phyloP scores from a whole-genome alignment of 2,113 vertebrate species.

The Sigmodon hispidus region DNA sequence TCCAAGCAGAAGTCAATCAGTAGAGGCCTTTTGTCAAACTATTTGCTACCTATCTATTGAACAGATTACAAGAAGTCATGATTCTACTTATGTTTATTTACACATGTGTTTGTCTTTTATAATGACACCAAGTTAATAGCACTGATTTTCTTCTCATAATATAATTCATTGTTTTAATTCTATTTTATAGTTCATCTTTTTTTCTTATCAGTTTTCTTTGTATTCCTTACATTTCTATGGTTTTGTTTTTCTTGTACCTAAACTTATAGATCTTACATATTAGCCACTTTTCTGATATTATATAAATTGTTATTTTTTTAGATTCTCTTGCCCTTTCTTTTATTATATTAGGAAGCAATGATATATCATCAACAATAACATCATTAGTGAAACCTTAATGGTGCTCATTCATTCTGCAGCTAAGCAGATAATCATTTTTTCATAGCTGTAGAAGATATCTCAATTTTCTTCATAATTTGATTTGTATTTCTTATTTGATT shows the following conservation, averaged over 20 bases:
- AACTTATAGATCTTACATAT: not conserved
- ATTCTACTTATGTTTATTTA: not conserved
- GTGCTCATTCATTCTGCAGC: not conserved
- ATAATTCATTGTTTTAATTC: not conserved
- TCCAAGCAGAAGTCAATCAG: not conserved
- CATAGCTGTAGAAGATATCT: not conserved
- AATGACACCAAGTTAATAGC: not conserved
- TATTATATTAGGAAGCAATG: not conserved
- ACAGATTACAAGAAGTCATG: not conserved
- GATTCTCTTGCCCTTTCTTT: not conserved
- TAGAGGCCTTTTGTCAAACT: not conserved
- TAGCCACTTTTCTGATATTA: not conserved
- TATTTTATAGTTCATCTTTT: not conserved
- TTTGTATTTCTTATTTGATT: slow-evolving; percentile 22
- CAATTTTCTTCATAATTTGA: not conserved
- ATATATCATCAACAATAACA: not conserved
- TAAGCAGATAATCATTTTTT: not conserved
- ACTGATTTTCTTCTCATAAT: not conserved
- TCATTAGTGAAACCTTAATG: not conserved
- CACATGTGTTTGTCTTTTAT: not conserved
- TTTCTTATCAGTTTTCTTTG: not conserved
- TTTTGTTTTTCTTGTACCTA: not conserved
- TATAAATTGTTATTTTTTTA: not conserved
- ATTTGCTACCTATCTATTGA: not conserved
- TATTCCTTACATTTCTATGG: not conserved